These are phyloP conservation scores for Hemiscyllium ocellatum DNA, from an alignment of 2,113 vertebrate genomes.

Conservation along the genomic window DNA sequence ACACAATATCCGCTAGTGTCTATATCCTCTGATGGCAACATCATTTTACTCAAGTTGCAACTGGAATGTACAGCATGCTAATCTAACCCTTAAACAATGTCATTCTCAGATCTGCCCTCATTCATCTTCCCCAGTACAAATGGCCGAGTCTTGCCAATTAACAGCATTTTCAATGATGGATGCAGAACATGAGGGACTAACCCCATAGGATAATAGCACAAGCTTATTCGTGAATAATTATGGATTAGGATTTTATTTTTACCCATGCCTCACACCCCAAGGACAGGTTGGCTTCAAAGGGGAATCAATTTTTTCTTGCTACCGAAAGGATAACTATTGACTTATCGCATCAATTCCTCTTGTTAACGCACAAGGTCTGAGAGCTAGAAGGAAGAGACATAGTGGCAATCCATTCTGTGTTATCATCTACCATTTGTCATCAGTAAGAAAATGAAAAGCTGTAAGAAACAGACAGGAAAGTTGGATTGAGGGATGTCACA, in stretches of 20 bases:
- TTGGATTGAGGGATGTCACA: too few relatives aligned
- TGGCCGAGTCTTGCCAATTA: neutral
- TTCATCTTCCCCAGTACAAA: neutral
- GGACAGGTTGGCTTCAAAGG: neutral
- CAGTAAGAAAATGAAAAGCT: too few relatives aligned
- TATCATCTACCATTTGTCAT: neutral
- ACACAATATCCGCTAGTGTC: too few relatives aligned
- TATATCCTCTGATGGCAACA: too few relatives aligned
- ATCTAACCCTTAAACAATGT: neutral
- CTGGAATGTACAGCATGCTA: neutral
- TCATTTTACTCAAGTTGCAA: neutral
- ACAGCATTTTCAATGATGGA: neutral
- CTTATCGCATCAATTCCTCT: neutral
- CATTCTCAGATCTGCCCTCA: neutral
- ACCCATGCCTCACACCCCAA: neutral
- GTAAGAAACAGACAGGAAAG: too few relatives aligned
- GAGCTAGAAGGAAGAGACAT: neutral
- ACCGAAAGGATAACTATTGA: neutral
- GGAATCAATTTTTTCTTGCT: neutral
- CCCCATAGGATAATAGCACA: neutral
- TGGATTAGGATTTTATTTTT: neutral
- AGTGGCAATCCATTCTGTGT: neutral
- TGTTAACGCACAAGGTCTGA: neutral
- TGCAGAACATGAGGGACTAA: neutral
- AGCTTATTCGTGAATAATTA: neutral